A percentile compares a stretch with the other conserved stretches of the same genome.
Evolutionary conservation across 2,113 vertebrate genomes (phyloP).

Genomic region (Lasiurus borealis): DNA sequence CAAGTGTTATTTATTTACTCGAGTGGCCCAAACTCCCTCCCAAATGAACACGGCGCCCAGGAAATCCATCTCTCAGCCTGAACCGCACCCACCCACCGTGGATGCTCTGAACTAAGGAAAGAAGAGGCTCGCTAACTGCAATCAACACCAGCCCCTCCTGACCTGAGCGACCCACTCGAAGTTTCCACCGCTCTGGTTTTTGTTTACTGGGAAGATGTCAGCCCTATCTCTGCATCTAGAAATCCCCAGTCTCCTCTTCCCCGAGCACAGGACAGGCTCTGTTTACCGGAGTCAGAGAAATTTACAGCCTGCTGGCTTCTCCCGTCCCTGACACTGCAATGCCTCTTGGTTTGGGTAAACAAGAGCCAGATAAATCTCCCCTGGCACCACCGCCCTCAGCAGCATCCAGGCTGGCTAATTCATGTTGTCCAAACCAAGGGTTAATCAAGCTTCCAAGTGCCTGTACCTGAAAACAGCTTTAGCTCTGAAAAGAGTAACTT

Average conservation of each 20-base stretch:
- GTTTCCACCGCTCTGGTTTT: background rate
- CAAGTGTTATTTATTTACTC: background rate
- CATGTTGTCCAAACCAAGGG: constrained; percentile 2
- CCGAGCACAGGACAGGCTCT: background rate
- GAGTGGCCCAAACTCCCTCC: constrained; percentile 22
- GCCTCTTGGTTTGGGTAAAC: background rate
- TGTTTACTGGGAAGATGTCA: background rate
- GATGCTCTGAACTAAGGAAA: background rate
- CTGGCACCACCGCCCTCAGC: background rate
- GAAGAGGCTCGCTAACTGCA: background rate
- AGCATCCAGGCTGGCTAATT: background rate
- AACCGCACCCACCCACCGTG: too few relatives aligned
- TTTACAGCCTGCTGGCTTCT: constrained; percentile 28
- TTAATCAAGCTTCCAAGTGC: background rate
- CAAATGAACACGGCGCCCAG: background rate
- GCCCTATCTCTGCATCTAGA: background rate
- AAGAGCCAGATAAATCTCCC: constrained; percentile 27
- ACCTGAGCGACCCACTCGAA: background rate
- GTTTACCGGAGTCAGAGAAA: constrained; percentile 52
- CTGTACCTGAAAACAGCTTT: background rate
- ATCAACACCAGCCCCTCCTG: background rate
- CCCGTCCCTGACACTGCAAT: background rate
- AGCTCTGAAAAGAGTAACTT: background rate
- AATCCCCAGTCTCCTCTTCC: background rate
- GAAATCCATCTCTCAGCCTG: background rate